Conservation (phyloP, 2,888 invertebrate species). For the Lasioglossum villosulum region DNA sequence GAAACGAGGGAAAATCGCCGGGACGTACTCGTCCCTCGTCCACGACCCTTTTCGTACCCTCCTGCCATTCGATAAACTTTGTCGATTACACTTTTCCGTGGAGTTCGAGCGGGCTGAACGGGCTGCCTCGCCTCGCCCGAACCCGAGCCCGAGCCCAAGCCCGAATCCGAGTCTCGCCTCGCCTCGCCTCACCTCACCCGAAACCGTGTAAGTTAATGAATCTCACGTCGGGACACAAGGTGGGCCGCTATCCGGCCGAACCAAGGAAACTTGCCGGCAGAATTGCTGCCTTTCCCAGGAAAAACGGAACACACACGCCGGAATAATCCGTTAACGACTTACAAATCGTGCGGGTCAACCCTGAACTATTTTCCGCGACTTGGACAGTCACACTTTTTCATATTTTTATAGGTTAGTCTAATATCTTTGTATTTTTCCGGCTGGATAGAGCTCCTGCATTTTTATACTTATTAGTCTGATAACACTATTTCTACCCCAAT, state of each 20-base stretch:
- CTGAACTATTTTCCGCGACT: neutral
- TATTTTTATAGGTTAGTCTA: neutral
- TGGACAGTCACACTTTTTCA: neutral
- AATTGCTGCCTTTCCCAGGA: slow-evolving; percentile 38
- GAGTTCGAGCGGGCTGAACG: slow-evolving; percentile 61
- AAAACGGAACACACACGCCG: slow-evolving; percentile 22
- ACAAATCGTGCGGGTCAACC: slow-evolving; percentile 4
- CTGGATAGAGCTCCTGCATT: too few species aligned
- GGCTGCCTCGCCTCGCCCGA: slow-evolving; percentile 42
- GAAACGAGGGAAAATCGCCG: slow-evolving; percentile 77
- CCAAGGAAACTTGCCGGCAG: slow-evolving; percentile 58
- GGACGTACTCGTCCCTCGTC: slow-evolving; percentile 59
- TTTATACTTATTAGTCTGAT: neutral
- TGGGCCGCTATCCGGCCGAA: slow-evolving; percentile 55
- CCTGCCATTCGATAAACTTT: slow-evolving; percentile 81
- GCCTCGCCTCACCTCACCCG: slow-evolving; percentile 30
- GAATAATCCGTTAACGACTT: slow-evolving; percentile 57
- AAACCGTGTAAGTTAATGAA: slow-evolving; percentile 78
- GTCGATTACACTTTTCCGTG: slow-evolving; percentile 82
- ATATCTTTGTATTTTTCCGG: neutral
- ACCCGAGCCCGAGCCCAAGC: slow-evolving; percentile 42
- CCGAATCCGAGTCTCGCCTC: neutral
- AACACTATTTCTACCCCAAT: neutral
- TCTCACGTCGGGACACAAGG: slow-evolving; percentile 68
- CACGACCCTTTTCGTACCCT: slow-evolving; percentile 63